Percentiles rank a stretch among this genome's conserved stretches.
phyloP scores from a whole-genome alignment of 2,888 invertebrate genomes.

The Alloplasta piceator region DNA sequence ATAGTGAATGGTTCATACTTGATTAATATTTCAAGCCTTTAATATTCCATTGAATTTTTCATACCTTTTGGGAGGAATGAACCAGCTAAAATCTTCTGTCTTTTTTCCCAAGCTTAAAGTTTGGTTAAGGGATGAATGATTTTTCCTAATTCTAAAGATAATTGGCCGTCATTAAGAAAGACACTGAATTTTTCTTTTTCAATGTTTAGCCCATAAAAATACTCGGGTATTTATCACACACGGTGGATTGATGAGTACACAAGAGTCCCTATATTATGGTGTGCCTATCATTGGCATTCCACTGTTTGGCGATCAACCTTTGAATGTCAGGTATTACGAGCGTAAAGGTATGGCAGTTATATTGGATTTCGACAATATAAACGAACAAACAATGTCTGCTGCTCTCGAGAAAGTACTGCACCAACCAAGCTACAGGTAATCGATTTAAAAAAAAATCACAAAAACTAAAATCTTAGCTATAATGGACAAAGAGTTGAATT shows the following conservation, averaged over 20 bases:
- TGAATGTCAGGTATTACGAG: slow-evolving; percentile 71
- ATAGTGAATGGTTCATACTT: neutral
- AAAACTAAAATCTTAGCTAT: slow-evolving; percentile 76
- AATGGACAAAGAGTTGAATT: neutral
- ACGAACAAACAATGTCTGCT: slow-evolving; percentile 77
- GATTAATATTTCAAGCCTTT: too few relatives aligned
- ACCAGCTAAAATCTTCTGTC: neutral
- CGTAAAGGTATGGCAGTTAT: slow-evolving; percentile 69
- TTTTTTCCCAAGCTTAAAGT: neutral
- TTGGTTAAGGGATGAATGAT: too few relatives aligned
- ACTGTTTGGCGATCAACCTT: slow-evolving; percentile 74
- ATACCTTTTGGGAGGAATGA: neutral
- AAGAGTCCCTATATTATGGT: slow-evolving; percentile 72
- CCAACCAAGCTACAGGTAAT: slow-evolving; percentile 80
- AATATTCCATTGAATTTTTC: too few relatives aligned
- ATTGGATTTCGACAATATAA: slow-evolving; percentile 71
- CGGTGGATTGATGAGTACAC: slow-evolving; percentile 74
- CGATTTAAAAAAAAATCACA: neutral
- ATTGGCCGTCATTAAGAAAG: neutral
- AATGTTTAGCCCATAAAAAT: slow-evolving; percentile 71
- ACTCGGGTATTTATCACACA: slow-evolving; percentile 74
- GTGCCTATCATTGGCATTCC: slow-evolving; percentile 76
- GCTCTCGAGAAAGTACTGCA: slow-evolving; percentile 80
- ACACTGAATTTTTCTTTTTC: neutral
- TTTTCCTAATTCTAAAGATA: too few relatives aligned